Base-by-base conservation (phyloP, 2,888 invertebrate species). In the Hypomecis punctinalis region DNA sequence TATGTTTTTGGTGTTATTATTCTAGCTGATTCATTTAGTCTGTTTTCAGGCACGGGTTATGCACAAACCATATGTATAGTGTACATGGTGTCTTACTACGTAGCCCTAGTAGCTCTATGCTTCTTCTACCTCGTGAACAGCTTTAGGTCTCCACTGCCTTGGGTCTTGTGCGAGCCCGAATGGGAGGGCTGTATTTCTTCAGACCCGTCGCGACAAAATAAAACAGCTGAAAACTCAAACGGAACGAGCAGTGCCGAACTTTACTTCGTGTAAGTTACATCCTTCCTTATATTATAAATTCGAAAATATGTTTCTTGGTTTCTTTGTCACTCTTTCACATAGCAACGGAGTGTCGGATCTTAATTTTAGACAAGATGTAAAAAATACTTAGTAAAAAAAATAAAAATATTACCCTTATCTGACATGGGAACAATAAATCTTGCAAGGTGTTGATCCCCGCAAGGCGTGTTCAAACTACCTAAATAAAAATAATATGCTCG, bases 41-140 rank as follows among this genome's bases (percentile, higher is more conserved):
- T 23, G 3, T 23, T 84, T 82, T 51, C 77, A 96, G 96, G 96
- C 53, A 94, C 95, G 35, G 96, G 96, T 4, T 95, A 94, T 76
- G 96, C 95, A 0, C 95, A 96, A 72, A 89, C 95, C 4, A 75
- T 95, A 8, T 94, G 94, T 0, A 94, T 94, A 11, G 88, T 93
- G 10, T 95, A 94, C 73, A 95, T 97, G 10, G 93, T 96, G 0
- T 95, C 96, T 0, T 97, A 97, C 84, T 97, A 97, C 82, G 96
- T 96, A 56, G 95, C 95, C 0, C 88, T 97, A 52, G 94, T 97
- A 90, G 96, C 95, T 0, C 81, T 97, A 40, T 96, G 96, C 9
- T 76, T 97, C 9, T 96, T 94, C 84, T 97, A 97, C 84, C 88
- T 97, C 73, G 84, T 94, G 7, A 94, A 95, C 77, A 97, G 97